Evolutionary conservation across 2,113 vertebrate species (phyloP).

Genomic region (Verasper variegatus): DNA sequence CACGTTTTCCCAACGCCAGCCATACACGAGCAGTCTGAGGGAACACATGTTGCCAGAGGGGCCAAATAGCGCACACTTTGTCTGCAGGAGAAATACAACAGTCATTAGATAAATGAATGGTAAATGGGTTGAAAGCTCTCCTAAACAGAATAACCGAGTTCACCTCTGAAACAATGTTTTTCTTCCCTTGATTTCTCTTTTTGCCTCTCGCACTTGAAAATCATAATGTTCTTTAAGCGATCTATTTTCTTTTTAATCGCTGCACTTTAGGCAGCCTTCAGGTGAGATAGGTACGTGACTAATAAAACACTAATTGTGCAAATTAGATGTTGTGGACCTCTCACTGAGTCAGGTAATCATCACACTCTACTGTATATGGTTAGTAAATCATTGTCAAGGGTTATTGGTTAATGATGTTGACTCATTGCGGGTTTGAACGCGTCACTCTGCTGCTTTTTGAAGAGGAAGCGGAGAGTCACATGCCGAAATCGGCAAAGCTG

Average conservation of each 20-base stretch:
- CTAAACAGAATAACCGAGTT: constrained; percentile 23
- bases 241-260: constrained; percentile 25
- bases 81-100: constrained; percentile 62
- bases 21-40: constrained; percentile 61
- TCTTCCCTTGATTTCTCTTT: neutral
- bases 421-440: constrained; percentile 43
- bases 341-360: constrained; percentile 66
- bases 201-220: constrained; percentile 24
- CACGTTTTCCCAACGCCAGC: constrained; percentile 67
- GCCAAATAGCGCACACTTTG: constrained; percentile 49
- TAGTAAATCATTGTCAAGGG: constrained; percentile 51
- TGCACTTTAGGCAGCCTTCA: constrained; percentile 40
- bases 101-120: constrained; percentile 18
- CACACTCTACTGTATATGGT: constrained; percentile 51
- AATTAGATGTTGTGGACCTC: constrained; percentile 66
- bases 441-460: constrained; percentile 27
- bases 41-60: constrained; percentile 51
- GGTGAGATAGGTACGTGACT: constrained; percentile 52
- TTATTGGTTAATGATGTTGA: constrained; percentile 57
- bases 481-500: neutral
- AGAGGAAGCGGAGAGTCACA: constrained; percentile 34
- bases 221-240: neutral
- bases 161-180: constrained; percentile 24
- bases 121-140: constrained; percentile 34
- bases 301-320: constrained; percentile 67